Conservation (phyloP, 2,113 vertebrate genomes). For the Pterophyllum scalare region DNA sequence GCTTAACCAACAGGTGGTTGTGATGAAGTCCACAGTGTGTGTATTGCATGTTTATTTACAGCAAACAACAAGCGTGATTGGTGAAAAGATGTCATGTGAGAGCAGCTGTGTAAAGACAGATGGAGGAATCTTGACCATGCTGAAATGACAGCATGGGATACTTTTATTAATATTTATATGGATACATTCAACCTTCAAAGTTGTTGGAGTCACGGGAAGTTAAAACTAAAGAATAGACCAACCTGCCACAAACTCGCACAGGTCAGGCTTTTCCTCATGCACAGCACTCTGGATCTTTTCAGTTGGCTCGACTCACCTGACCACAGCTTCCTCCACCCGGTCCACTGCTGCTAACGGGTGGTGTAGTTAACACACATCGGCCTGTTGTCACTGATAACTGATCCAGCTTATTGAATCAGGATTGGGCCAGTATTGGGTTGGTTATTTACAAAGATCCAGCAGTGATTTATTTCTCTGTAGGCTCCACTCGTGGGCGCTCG, state of each 20-base stretch:
- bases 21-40: not conserved
- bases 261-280: no score
- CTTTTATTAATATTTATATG: not conserved
- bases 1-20: not conserved
- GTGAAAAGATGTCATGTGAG: not conserved
- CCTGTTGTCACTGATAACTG: not conserved
- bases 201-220: not conserved
- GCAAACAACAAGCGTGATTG: not conserved
- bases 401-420: no score
- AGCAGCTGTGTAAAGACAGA: not conserved
- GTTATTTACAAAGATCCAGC: no score
- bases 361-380: fast-evolving
- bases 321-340: not conserved
- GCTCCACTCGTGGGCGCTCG: no score
- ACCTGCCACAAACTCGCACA: fast-evolving
- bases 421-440: no score
- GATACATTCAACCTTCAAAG: not conserved
- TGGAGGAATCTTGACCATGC: not conserved
- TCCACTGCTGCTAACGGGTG: not conserved
- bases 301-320: no score
- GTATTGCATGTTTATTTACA: not conserved
- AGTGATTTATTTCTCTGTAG: no score
- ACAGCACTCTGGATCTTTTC: no score
- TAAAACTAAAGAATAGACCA: not conserved
- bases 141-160: no score